Base-by-base conservation (phyloP, 1,140 invertebrate species). In the Diabrotica undecimpunctata region DNA sequence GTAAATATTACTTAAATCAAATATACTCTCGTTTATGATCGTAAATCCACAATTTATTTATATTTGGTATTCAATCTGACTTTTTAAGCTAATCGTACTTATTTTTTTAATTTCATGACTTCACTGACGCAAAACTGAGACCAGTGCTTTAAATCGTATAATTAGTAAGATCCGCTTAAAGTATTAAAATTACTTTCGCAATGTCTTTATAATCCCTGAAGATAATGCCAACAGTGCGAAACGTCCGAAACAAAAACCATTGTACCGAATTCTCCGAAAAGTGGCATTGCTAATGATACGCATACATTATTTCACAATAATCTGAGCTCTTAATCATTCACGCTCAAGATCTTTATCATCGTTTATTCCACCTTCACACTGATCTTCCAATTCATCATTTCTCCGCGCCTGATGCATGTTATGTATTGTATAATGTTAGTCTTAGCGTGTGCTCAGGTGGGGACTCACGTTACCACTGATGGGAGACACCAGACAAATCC, bases 301-400 rank as follows among this genome's bases (percentile, higher is more conserved):
- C 41, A 46, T 46, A 46, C 41, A 46, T 46, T 46, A 46, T 46
- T 46, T 46, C 41, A 46, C 41, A 46, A 46, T 46, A 46, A 46
- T 46, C 41, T 46, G 41, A 46, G 41, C 41, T 46, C 41, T 46
- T 46, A 46, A 46, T 46, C 41, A 46, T 46, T 46, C 41, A 46
- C 41, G 41, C 41, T 46, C n/a, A 46, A 46, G 41, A 46, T 46
- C 41, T 46, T 46, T 46, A 46, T 46, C 41, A 46, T 46, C 41
- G 41, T 46, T 46, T 46, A 46, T 46, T 46, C 41, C 41, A 46
- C 41, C 41, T 46, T 46, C 41, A 46, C 41, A 46, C 41, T 46
- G 41, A 46, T 46, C 41, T 46, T 46, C 41, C 41, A 46, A 46
- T 46, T 46, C 41, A 46, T 46, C 41, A 46, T 46, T 46, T 46